These are phyloP conservation scores for Liodrosophila aerea DNA, from an alignment of 2,888 invertebrate genomes.

Conservation along the genomic window DNA sequence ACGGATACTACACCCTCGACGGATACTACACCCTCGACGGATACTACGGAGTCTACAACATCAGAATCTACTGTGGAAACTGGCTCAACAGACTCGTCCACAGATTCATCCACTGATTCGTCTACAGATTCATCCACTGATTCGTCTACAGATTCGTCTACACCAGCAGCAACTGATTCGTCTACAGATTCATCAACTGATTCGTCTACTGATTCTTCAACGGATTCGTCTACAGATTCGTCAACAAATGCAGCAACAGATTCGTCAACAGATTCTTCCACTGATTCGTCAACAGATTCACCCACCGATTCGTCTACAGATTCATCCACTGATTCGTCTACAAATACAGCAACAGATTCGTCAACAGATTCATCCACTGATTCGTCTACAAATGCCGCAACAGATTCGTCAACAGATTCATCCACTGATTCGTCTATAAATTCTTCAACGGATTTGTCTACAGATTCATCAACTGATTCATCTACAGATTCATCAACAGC, in stretches of 20 bases:
- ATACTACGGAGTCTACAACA: neutral
- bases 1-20: neutral
- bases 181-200: neutral
- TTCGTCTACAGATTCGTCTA: neutral
- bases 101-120: neutral
- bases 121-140: neutral
- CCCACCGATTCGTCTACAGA: neutral
- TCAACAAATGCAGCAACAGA: neutral
- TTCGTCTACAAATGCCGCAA: neutral
- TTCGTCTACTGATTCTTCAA: neutral
- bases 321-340: neutral
- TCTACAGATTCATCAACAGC: neutral
- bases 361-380: constrained; percentile 3
- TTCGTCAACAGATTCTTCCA: neutral
- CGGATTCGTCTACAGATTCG: neutral
- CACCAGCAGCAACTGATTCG: neutral
- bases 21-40: neutral
- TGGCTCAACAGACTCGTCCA: neutral
- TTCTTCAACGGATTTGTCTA: neutral
- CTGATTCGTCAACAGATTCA: too few relatives aligned
- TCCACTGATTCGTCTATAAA: too few relatives aligned
- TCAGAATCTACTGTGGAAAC: too few relatives aligned
- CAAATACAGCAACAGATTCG: neutral
- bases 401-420: constrained; percentile 2
- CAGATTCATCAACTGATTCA: neutral